These are phyloP conservation scores for Phalacrocorax brasilianus DNA, from an alignment of 2,113 vertebrate species.

Conservation along the genomic window DNA sequence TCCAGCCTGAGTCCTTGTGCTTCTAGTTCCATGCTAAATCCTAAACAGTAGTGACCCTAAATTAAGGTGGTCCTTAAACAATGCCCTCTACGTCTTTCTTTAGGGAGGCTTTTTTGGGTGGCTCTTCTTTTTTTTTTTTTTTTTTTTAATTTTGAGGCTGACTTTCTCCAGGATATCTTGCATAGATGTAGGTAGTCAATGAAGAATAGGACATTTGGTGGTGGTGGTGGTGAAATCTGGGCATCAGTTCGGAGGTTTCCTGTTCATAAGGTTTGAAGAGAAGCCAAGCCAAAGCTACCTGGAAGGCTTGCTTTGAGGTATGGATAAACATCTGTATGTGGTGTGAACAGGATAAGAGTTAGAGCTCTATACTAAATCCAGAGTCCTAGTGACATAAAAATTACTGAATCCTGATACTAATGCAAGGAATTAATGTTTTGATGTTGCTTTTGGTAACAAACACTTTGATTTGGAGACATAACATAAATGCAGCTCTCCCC, in stretches of 20 bases:
- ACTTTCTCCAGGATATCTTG: not conserved
- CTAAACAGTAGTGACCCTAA: not conserved
- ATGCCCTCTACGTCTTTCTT: not conserved
- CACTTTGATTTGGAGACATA: not conserved
- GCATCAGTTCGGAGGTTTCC: not conserved
- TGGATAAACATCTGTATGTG: not conserved
- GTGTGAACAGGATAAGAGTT: not conserved
- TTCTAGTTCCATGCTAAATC: not conserved
- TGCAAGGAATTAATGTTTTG: not conserved
- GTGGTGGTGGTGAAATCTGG: not conserved
- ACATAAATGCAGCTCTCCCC: not conserved
- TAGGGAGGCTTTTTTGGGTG: not conserved
- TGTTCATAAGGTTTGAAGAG: not conserved
- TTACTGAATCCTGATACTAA: not conserved
- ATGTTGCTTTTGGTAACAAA: not conserved
- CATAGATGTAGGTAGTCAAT: fast-evolving
- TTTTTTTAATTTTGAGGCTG: not conserved
- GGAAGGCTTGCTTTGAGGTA: not conserved
- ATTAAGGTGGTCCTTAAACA: not conserved
- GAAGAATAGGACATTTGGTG: not conserved
- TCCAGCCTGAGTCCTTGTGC: not conserved
- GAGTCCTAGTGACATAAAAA: not conserved
- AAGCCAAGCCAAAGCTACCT: not conserved
- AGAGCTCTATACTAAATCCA: not conserved
- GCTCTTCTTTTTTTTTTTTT: not conserved